A percentile compares a stretch with the other conserved stretches of the same genome.
These are phyloP conservation scores for Caradrina kadenii DNA, from an alignment of 2,888 invertebrate species.

Conservation along the genomic window DNA sequence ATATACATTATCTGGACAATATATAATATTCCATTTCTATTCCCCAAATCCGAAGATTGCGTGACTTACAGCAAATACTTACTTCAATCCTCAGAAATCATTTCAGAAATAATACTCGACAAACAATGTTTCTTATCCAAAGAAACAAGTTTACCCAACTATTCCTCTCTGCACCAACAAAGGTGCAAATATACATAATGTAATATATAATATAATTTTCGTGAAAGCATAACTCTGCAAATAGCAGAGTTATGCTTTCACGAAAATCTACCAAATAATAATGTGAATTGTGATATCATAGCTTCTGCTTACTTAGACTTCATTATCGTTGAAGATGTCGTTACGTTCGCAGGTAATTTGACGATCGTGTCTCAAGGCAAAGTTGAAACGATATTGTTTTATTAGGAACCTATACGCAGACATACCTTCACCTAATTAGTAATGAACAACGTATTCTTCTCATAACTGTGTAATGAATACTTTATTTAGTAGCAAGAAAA, in stretches of 20 bases:
- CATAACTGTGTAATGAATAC: no score
- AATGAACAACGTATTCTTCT: no score
- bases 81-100: slow-evolving; percentile 43
- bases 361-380: not conserved
- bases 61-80: slow-evolving; percentile 27
- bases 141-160: slow-evolving; percentile 64
- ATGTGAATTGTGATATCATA: slow-evolving; percentile 26
- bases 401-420: not conserved
- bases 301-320: slow-evolving; percentile 15
- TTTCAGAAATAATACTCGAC: slow-evolving; percentile 58
- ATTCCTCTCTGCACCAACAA: slow-evolving; percentile 61
- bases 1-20: no score
- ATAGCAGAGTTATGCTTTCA: slow-evolving; percentile 56
- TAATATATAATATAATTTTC: no score
- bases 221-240: no score
- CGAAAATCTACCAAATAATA: slow-evolving; percentile 41
- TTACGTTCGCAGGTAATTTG: slow-evolving; percentile 14
- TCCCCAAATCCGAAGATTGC: slow-evolving; percentile 16
- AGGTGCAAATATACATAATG: no score
- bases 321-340: slow-evolving; percentile 33
- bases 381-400: not conserved
- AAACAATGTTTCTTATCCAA: slow-evolving; percentile 61
- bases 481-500: not conserved
- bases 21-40: slow-evolving; percentile 17
- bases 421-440: not conserved